A percentile compares a stretch with the other conserved stretches of the same genome.
These are phyloP conservation scores for Megalonaias nervosa DNA, from an alignment of 1,140 invertebrate species.

Conservation along the genomic window DNA sequence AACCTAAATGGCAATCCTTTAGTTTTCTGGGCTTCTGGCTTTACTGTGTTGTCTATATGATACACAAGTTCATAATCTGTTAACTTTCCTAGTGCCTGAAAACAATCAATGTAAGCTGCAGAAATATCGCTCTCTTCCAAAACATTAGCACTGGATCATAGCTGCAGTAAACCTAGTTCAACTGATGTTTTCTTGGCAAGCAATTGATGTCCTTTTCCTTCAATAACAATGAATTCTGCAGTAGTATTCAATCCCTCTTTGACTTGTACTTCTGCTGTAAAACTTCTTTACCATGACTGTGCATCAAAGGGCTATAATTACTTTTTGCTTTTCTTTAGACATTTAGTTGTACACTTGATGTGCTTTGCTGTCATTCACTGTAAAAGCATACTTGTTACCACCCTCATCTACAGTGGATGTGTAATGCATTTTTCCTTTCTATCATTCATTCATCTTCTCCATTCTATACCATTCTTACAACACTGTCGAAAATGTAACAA, in stretches of 20 bases:
- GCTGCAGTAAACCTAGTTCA: neutral
- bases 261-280: constrained; percentile 3
- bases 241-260: neutral
- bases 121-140: neutral
- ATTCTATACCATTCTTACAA: too few relatives aligned
- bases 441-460: too few relatives aligned
- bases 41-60: constrained; percentile 1
- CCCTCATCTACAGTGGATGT: too few relatives aligned
- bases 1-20: neutral
- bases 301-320: constrained; percentile 20
- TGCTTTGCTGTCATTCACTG: neutral
- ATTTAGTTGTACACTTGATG: constrained; percentile 7
- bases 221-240: constrained; percentile 16
- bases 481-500: too few relatives aligned
- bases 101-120: neutral
- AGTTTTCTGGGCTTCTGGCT: constrained; percentile 3
- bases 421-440: too few relatives aligned
- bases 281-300: constrained; percentile 26
- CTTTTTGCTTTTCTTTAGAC: constrained; percentile 2
- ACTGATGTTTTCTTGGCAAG: constrained; percentile 9
- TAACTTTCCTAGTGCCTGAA: constrained; percentile 20
- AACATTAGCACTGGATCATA: too few relatives aligned
- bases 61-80: constrained; percentile 17
- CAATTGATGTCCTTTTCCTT: constrained; percentile 11
- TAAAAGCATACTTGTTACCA: too few relatives aligned